phyloP scores from a whole-genome alignment of 92 coral and sea anemone genomes.

The Palythoa heliodiscus region DNA sequence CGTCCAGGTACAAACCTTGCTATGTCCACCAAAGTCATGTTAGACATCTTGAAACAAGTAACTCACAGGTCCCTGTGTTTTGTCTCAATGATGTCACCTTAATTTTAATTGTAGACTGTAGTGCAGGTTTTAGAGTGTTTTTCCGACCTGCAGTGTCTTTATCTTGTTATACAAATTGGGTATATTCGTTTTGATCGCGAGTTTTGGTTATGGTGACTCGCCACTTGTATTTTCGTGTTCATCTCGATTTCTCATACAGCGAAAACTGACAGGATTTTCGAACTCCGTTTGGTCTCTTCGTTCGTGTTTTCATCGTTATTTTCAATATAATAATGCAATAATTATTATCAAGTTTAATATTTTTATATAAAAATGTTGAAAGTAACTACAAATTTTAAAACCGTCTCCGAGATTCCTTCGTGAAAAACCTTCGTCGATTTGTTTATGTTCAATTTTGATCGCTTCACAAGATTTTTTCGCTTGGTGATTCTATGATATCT shows the following conservation, averaged over 20 bases:
- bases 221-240: constrained; percentile 19
- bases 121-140: constrained; percentile 41
- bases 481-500: constrained; percentile 14
- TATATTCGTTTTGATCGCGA: neutral
- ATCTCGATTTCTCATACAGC: neutral
- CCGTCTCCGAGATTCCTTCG: neutral
- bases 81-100: constrained; percentile 35
- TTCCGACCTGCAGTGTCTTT: constrained; percentile 30
- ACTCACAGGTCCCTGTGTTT: constrained; percentile 58
- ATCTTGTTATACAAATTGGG: neutral
- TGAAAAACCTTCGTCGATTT: constrained; percentile 11
- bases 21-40: constrained; percentile 67
- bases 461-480: constrained; percentile 34
- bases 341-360: neutral
- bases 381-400: neutral
- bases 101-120: constrained; percentile 10
- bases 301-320: constrained; percentile 8
- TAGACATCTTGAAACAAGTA: constrained; percentile 17
- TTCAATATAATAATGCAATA: neutral
- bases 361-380: neutral
- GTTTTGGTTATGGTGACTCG: neutral
- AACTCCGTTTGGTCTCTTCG: neutral
- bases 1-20: constrained; percentile 79
- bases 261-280: neutral
- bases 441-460: constrained; percentile 41